Evolutionary conservation across 1,140 invertebrate genomes (phyloP).

Genomic region (Hycleus cichorii): DNA sequence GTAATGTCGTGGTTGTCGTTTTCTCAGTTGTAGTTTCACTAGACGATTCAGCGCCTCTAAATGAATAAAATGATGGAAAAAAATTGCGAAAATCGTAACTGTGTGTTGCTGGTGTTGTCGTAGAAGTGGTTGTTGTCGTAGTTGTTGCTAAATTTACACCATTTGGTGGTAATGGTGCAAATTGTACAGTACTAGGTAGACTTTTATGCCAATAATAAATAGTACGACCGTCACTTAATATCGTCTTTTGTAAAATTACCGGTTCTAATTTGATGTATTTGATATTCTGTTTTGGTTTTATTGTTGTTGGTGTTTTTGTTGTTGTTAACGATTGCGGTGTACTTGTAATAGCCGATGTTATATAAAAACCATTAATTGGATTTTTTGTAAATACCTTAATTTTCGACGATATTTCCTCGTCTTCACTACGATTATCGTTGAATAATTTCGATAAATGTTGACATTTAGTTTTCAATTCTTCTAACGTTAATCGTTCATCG

Average conservation of each 20-base stretch:
- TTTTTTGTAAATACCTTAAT: neutral
- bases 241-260: constrained; percentile 33
- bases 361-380: neutral
- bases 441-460: constrained; percentile 17
- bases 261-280: constrained; percentile 33
- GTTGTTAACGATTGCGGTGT: neutral
- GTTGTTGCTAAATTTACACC: neutral
- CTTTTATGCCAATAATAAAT: constrained; percentile 33
- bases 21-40: constrained; percentile 1
- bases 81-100: constrained; percentile 21
- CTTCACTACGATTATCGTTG: neutral
- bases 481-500: constrained; percentile 3
- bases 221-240: constrained; percentile 28
- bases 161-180: neutral
- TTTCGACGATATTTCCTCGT: neutral
- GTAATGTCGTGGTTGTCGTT: constrained; percentile 12
- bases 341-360: neutral
- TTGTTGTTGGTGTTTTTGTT: constrained; percentile 7
- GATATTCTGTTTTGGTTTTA: constrained; percentile 7
- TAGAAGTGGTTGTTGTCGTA: constrained; percentile 4
- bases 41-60: constrained; percentile 8
- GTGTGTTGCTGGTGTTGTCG: constrained; percentile 4
- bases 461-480: constrained; percentile 29
- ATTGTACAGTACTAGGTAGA: constrained; percentile 21
- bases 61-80: constrained; percentile 22